A percentile compares a stretch with the other conserved stretches of the same genome.
These are phyloP conservation scores for Acanthurus leucopareius DNA, from an alignment of 2,797 vertebrate genomes.

Conservation along the genomic window DNA sequence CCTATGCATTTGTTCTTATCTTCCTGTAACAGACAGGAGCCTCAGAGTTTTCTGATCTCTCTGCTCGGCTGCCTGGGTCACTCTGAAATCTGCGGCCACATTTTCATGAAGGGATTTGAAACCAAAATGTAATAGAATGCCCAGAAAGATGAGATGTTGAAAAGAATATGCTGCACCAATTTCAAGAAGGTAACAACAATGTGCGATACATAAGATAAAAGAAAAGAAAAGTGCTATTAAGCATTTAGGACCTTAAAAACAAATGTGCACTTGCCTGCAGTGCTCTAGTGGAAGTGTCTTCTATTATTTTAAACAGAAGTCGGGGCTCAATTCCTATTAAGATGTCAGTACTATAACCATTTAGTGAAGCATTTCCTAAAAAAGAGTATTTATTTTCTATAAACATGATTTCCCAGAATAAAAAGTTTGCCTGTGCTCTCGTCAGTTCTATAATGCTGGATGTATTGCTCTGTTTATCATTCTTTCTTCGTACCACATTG, in stretches of 20 bases:
- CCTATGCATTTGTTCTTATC: not conserved
- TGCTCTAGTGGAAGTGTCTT: not conserved
- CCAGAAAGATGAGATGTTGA: not conserved
- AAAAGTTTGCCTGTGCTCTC: not conserved
- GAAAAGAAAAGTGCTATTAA: not conserved
- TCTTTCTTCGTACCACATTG: conserved; percentile 35
- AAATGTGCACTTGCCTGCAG: not conserved
- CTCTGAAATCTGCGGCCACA: not conserved
- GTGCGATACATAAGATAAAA: not conserved
- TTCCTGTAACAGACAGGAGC: not conserved
- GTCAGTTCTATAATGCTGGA: not conserved
- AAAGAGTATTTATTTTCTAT: not conserved
- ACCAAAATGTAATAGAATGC: not conserved
- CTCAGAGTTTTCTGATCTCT: not conserved
- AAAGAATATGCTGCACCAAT: not conserved
- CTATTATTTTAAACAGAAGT: not conserved
- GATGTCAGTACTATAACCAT: not conserved
- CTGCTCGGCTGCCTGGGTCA: not conserved
- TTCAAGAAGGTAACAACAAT: too few species aligned
- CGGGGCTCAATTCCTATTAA: not conserved
- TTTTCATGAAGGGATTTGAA: not conserved
- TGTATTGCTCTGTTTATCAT: conserved; percentile 25
- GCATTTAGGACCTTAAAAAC: not conserved
- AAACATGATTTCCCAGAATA: not conserved
- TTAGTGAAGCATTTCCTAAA: not conserved